Base-by-base conservation (phyloP, 2,888 invertebrate species). In the Nomada ferruginata region DNA sequence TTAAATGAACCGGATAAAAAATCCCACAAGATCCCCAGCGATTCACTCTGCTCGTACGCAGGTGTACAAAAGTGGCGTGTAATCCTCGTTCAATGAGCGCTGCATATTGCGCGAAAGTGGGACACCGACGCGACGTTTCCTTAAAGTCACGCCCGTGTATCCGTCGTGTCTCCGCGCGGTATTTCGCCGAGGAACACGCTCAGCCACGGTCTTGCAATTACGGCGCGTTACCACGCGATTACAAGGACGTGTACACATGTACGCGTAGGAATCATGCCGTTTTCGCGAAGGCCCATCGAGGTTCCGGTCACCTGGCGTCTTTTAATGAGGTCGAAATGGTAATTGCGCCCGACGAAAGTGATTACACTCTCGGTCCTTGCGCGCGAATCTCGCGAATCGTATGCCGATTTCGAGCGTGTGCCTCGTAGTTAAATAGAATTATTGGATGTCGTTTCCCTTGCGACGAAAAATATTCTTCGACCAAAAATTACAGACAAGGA, bases 21-120 rank as follows among this genome's bases (percentile, higher is more conserved):
- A 11, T 47, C 11, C 15, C 1, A 65, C 50, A 26, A 11, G 7
- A 5, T 18, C 13, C n/a, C 2, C 20, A 0, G 64, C n/a, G 26
- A 65, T 29, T 50, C 50, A 29, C n/a, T n/a, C 18, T 5, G 11
- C 1, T 15, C 20, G n/a, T 5, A 9, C 59, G 26, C 59, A 47
- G 47, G 47, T 13, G 57, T 36, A 74, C 63, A 11, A 68, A 64
- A 68, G 59, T 26, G 11, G 61, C 64, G 74, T 65, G 50, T 50
- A 82, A 85, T 82, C 68, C 26, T 26, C 61, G 55, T 69, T 50
- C 42, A 59, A 64, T 64, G 47, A 59, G 69, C 52, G 15, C 55
- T 29, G 68, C 60, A 26, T 66, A 76, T 68, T 68, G 47, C 63
- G 10, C 15, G 55, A 80, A 84, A 84, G 60, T 84, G 76, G 79